Evolutionary conservation across 2,113 vertebrate species (phyloP).

Genomic region (Barbus barbus): DNA sequence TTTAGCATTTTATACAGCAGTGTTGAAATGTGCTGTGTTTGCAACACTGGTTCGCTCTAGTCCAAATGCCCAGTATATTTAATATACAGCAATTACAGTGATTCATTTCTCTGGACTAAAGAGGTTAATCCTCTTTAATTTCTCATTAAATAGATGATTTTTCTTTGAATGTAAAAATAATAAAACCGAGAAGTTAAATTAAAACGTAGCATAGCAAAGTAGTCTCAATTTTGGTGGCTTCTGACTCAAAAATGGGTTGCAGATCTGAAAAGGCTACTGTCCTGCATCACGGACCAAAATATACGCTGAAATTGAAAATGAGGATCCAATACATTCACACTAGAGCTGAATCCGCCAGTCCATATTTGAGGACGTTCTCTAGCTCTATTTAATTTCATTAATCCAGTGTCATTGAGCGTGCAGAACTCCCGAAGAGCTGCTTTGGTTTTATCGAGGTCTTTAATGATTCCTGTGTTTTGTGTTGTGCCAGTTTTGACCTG

Average conservation of each 20-base stretch:
- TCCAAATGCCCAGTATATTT: neutral
- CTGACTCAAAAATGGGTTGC: neutral
- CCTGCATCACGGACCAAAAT: neutral
- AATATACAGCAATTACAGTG: neutral
- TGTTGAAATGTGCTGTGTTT: neutral
- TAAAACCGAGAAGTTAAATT: neutral
- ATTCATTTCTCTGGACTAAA: neutral
- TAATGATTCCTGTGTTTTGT: constrained; percentile 27
- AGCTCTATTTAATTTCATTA: neutral
- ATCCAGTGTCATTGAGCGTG: neutral
- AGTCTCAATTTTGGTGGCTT: neutral
- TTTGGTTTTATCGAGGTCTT: neutral
- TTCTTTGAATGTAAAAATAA: neutral
- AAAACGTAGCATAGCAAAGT: neutral
- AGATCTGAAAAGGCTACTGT: neutral
- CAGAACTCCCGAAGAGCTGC: neutral
- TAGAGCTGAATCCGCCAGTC: neutral
- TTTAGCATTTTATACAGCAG: neutral
- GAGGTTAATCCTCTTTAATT: neutral
- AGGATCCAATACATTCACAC: neutral
- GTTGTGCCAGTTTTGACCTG: constrained; percentile 88
- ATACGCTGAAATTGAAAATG: no score
- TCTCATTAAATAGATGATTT: neutral
- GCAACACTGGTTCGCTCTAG: neutral
- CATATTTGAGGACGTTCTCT: neutral